Base-by-base conservation (phyloP, 2,888 invertebrate species). In the Andrena chrysosceles region DNA sequence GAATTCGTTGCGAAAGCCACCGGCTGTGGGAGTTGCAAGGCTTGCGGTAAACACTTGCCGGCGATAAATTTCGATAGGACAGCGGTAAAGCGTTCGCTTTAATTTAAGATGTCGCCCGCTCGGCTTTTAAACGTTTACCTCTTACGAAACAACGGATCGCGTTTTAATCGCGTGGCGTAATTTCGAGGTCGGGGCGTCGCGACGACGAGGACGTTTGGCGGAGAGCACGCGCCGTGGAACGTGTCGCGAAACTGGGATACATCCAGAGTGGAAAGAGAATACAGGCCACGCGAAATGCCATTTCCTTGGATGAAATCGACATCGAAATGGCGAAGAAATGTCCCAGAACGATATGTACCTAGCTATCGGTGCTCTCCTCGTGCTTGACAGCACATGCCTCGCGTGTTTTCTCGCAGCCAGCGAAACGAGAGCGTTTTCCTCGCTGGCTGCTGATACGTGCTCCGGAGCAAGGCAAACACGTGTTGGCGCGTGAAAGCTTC, bases 221-320 rank as follows among this genome's bases (percentile, higher is more conserved):
- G 52, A 20, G 52, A 10, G n/a, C n/a, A n/a, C 26, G 64, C 8
- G 10, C 33, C 68, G 31, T 4, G 31, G 23, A 13, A 48, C 42
- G 69, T 23, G 54, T 23, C 54, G 23, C 35, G 29, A 69, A 66
- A 73, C 20, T 48, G 54, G 48, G 42, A 63, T 62, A n/a, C n/a
- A 72, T 68, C 42, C 42, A 72, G 33, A 42, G 56, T 31, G 73
- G 23, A 77, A 64, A 54, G 35, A 75, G 67, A 54, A 35, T 62
- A 35, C 59, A 33, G 59, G 60, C 35, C 74, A 74, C 72, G 26
- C 62, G 66, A 68, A 80, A 72, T 75, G 35, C 70, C 74, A 77
- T 77, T 77, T 68, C 72, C 66, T 69, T 66, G 69, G 72, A 72
- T 60, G 75, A 73, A 77, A 85, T 73, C 59, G 72, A 66, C 77